Evolutionary conservation across 2,113 vertebrate genomes (phyloP).

Genomic region (Cavia porcellus): DNA sequence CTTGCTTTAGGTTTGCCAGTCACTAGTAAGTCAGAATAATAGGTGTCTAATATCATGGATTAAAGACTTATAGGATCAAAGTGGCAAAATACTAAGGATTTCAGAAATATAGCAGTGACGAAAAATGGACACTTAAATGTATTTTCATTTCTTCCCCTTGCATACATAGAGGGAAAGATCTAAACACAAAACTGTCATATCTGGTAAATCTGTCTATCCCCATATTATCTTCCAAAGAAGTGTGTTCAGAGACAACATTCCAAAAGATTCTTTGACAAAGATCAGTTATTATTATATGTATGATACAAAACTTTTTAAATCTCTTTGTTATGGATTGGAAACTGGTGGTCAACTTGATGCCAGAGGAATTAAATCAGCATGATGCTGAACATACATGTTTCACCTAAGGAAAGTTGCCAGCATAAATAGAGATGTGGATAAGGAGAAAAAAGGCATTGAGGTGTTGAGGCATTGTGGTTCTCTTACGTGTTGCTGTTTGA

Average conservation of each 20-base stretch:
- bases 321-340: constrained; percentile 70
- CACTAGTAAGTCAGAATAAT: constrained; percentile 84
- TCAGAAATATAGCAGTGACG: constrained; percentile 85
- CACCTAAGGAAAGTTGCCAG: too few species aligned
- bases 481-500: too few species aligned
- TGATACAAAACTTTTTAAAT: constrained; percentile 87
- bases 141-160: constrained; percentile 81
- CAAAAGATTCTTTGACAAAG: constrained; percentile 88
- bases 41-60: constrained; percentile 84
- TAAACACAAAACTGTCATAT: constrained; percentile 88
- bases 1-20: constrained; percentile 86
- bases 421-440: too few species aligned
- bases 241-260: constrained; percentile 89
- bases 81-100: constrained; percentile 83
- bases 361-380: too few species aligned
- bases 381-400: too few species aligned
- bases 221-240: constrained; percentile 87
- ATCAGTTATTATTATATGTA: constrained; percentile 89
- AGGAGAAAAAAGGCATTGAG: too few species aligned
- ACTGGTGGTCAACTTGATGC: too few species aligned
- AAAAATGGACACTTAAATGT: constrained; percentile 83
- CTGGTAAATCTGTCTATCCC: constrained; percentile 90
- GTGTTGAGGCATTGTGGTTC: too few species aligned
- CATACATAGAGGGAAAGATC: constrained; percentile 84
- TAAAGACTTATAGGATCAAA: constrained; percentile 84